Conservation (phyloP, 2,888 invertebrate species). For the Lepidocyrtoides sp. region DNA sequence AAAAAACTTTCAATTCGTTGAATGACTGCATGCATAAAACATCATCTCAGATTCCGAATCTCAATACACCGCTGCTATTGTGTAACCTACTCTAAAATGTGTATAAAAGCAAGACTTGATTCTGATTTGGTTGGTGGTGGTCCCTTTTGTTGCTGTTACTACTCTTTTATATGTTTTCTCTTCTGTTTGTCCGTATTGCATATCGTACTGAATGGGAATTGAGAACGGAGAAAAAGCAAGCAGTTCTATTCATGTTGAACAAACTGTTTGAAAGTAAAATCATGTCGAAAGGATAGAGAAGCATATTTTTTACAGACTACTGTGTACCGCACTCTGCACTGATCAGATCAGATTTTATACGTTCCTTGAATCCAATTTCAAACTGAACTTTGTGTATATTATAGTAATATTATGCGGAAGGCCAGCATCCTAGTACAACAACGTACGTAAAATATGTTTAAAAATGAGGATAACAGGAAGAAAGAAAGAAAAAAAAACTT, state of each 20-base stretch:
- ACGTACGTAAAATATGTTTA: not conserved
- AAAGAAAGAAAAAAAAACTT: not conserved
- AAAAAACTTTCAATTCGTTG: conserved; percentile 9
- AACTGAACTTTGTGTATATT: not conserved
- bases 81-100: not conserved
- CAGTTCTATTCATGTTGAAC: conserved; percentile 53
- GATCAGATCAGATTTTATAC: conserved; percentile 37
- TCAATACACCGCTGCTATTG: not conserved
- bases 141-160: conserved; percentile 16
- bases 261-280: conserved; percentile 74
- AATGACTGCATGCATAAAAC: conserved; percentile 12
- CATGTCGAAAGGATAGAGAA: conserved; percentile 46
- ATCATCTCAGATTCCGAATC: not conserved
- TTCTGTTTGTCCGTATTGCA: not conserved
- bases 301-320: not conserved
- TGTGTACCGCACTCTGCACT: not conserved
- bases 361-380: conserved; percentile 20
- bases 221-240: not conserved
- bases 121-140: not conserved
- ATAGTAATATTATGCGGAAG: not conserved
- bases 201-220: not conserved
- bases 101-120: not conserved
- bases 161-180: not conserved
- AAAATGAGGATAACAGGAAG: not conserved
- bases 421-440: not conserved